These are phyloP conservation scores for Symphodus melops DNA, from an alignment of 2,113 vertebrate genomes.

Conservation along the genomic window DNA sequence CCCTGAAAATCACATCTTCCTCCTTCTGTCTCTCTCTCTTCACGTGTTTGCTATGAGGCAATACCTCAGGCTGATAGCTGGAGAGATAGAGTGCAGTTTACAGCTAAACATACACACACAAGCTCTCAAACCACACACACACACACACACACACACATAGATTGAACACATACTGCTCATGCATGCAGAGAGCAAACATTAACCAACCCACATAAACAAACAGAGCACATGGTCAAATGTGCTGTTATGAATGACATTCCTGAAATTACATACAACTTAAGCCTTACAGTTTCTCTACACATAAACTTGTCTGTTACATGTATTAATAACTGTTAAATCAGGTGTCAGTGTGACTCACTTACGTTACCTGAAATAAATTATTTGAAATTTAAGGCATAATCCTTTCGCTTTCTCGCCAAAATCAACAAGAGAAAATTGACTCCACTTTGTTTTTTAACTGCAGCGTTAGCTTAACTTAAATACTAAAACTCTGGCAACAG, in stretches of 20 bases:
- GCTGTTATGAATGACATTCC: slow-evolving; percentile 15
- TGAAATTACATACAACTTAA: neutral
- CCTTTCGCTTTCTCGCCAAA: too few species aligned
- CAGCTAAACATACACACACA: neutral
- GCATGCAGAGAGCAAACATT: slow-evolving; percentile 20
- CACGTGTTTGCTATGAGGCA: slow-evolving; percentile 46
- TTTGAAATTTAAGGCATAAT: neutral
- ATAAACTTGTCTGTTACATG: neutral
- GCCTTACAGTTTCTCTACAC: neutral
- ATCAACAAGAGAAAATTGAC: neutral
- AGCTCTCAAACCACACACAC: neutral
- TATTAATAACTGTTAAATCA: neutral
- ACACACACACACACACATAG: neutral
- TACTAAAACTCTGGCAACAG: neutral
- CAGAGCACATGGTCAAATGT: slow-evolving; percentile 1
- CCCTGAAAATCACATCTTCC: slow-evolving; percentile 19
- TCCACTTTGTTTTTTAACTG: neutral
- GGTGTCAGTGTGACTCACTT: neutral
- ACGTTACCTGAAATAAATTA: neutral
- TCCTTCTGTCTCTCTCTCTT: neutral
- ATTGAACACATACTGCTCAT: neutral
- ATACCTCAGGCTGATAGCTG: neutral
- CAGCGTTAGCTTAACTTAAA: neutral
- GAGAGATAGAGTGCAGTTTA: neutral
- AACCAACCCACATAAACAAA: slow-evolving; percentile 11